These are phyloP conservation scores for Euplexia lucipara DNA, from an alignment of 2,888 invertebrate species.

Conservation along the genomic window DNA sequence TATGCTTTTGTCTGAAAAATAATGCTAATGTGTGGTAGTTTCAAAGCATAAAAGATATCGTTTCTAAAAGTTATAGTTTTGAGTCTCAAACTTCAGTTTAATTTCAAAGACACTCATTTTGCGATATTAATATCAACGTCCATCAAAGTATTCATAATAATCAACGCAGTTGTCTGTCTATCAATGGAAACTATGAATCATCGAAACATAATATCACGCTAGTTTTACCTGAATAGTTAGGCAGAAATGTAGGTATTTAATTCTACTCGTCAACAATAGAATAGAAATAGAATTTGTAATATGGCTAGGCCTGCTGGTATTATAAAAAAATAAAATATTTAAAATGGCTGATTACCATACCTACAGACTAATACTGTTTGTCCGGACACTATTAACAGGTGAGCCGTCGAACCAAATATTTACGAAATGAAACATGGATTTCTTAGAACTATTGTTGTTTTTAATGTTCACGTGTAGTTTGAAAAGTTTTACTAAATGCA, in stretches of 20 bases:
- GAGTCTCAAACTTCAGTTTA: background rate
- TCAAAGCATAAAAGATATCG: background rate
- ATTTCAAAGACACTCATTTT: background rate
- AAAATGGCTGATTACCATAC: no score
- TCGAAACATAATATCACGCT: background rate
- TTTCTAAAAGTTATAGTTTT: background rate
- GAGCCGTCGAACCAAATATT: slow-evolving; percentile 50
- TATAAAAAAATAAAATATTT: no score
- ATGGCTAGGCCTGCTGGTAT: no score
- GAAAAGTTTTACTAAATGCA: slow-evolving; percentile 7
- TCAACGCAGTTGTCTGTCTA: background rate
- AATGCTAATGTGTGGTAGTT: slow-evolving; percentile 9
- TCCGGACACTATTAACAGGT: slow-evolving; percentile 38
- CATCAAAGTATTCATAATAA: background rate
- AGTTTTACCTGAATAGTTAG: no score
- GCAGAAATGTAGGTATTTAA: no score
- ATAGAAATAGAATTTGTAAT: no score
- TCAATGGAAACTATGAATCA: background rate
- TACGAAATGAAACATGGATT: slow-evolving; percentile 35
- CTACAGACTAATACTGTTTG: slow-evolving; percentile 3
- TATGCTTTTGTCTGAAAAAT: slow-evolving; percentile 15
- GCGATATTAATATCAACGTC: background rate
- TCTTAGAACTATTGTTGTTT: slow-evolving; percentile 45
- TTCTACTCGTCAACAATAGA: no score
- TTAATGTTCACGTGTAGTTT: slow-evolving; percentile 4